These are phyloP conservation scores for Plagodis pulveraria DNA, from an alignment of 2,888 invertebrate genomes.

Conservation along the genomic window DNA sequence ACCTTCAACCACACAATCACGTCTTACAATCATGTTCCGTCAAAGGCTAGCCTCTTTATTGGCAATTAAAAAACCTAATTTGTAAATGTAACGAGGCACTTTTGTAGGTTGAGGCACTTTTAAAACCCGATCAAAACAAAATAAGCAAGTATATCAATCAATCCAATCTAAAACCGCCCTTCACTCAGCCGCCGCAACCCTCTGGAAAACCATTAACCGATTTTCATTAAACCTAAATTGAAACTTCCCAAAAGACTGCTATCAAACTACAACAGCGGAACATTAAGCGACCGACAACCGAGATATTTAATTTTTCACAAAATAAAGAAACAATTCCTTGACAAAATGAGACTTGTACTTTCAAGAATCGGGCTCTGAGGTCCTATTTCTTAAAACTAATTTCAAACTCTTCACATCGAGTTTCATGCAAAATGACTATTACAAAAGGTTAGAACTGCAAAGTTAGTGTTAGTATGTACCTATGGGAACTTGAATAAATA, in stretches of 20 bases:
- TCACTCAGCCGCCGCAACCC: constrained; percentile 3
- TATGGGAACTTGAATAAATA: no score
- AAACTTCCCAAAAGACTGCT: constrained; percentile 17
- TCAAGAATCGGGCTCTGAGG: constrained; percentile 23
- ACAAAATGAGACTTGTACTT: constrained; percentile 22
- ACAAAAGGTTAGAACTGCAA: constrained; percentile 9
- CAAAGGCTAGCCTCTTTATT: no score
- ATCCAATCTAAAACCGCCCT: constrained; percentile 20
- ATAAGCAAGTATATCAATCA: constrained; percentile 20
- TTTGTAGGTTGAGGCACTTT: neutral
- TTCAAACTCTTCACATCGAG: constrained; percentile 22
- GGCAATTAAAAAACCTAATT: no score
- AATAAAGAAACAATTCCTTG: constrained; percentile 17
- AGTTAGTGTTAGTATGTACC: no score
- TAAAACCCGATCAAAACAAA: constrained; percentile 18
- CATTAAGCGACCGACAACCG: constrained; percentile 2
- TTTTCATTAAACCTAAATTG: constrained; percentile 22
- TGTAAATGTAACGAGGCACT: no score
- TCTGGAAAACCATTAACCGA: constrained; percentile 18
- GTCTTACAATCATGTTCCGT: no score
- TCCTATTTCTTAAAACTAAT: constrained; percentile 23
- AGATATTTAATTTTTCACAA: constrained; percentile 11
- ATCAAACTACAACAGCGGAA: constrained; percentile 16
- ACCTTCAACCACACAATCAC: no score
- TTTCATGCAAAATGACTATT: constrained; percentile 17